Percentiles rank a stretch among this genome's conserved stretches.
Evolutionary conservation across 1,140 invertebrate species (phyloP).

Genomic region (Drosophila micromelanica): DNA sequence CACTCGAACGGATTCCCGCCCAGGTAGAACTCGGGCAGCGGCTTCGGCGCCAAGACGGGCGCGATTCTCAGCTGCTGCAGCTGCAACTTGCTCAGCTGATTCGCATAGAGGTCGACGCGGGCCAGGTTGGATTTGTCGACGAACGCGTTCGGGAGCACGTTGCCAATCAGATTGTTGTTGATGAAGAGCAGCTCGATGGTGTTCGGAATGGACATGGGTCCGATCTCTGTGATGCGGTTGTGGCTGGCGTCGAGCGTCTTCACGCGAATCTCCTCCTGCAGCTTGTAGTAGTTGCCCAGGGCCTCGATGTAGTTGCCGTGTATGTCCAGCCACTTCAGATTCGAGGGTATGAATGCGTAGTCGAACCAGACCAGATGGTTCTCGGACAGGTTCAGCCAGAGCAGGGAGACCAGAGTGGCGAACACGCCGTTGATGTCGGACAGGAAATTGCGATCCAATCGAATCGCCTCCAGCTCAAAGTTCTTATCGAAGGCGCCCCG

Average conservation of each 20-base stretch:
- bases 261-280: conserved; percentile 91
- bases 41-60: conserved; percentile 88
- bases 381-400: conserved; percentile 95
- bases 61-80: conserved; percentile 91
- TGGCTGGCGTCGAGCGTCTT: conserved; percentile 94
- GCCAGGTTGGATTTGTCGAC: conserved; percentile 92
- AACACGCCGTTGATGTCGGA: conserved; percentile 95
- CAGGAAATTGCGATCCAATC: conserved; percentile 93
- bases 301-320: conserved; percentile 94
- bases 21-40: conserved; percentile 93
- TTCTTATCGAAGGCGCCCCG: conserved; percentile 92
- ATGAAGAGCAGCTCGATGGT: conserved; percentile 94
- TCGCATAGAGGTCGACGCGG: conserved; percentile 94
- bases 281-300: conserved; percentile 93
- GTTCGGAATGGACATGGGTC: conserved; percentile 93
- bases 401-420: conserved; percentile 90
- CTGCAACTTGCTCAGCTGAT: conserved; percentile 92
- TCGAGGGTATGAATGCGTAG: conserved; percentile 93
- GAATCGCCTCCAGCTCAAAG: conserved; percentile 91
- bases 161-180: conserved; percentile 94
- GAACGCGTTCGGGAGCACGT: conserved; percentile 93
- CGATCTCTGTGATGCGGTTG: conserved; percentile 92
- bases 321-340: conserved; percentile 95
- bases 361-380: conserved; percentile 96
- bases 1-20: conserved; percentile 96